Evolutionary conservation across 2,888 invertebrate genomes (phyloP).

Genomic region (Melanchra persicariae): DNA sequence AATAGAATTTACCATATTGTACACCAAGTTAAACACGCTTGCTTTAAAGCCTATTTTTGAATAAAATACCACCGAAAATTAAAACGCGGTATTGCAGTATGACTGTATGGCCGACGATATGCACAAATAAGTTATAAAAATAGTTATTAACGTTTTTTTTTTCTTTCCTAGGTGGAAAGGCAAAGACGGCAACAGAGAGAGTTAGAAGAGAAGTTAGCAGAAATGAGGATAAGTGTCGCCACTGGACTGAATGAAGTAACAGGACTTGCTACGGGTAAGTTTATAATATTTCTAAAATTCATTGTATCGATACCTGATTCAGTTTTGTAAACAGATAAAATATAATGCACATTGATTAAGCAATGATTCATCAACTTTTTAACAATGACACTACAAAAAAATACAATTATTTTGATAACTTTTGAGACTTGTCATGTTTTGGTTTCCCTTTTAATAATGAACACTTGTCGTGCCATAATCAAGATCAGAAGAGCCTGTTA

Average conservation of each 20-base stretch:
- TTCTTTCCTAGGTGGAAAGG: constrained; percentile 91
- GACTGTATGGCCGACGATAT: too few relatives aligned
- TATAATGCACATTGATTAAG: neutral
- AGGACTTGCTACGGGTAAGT: constrained; percentile 86
- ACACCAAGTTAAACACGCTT: too few relatives aligned
- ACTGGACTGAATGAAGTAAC: constrained; percentile 88
- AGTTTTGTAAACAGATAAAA: constrained; percentile 9
- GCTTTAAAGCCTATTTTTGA: too few relatives aligned
- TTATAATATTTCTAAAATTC: neutral
- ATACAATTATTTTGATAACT: constrained; percentile 1
- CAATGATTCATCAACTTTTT: neutral
- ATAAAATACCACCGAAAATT: too few relatives aligned
- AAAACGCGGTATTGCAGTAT: too few relatives aligned
- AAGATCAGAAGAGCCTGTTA: too few relatives aligned
- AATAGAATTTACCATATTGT: too few relatives aligned
- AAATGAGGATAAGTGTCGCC: constrained; percentile 90
- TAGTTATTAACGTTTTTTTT: neutral
- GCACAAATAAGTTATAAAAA: too few relatives aligned
- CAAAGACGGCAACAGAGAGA: constrained; percentile 91
- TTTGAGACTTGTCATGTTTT: neutral
- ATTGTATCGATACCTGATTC: neutral
- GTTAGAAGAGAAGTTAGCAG: constrained; percentile 88
- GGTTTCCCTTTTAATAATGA: constrained; percentile 5
- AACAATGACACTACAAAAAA: neutral
- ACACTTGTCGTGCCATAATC: neutral